phyloP scores from a whole-genome alignment of 2,888 invertebrate species.

The Vesta saturnalis region DNA sequence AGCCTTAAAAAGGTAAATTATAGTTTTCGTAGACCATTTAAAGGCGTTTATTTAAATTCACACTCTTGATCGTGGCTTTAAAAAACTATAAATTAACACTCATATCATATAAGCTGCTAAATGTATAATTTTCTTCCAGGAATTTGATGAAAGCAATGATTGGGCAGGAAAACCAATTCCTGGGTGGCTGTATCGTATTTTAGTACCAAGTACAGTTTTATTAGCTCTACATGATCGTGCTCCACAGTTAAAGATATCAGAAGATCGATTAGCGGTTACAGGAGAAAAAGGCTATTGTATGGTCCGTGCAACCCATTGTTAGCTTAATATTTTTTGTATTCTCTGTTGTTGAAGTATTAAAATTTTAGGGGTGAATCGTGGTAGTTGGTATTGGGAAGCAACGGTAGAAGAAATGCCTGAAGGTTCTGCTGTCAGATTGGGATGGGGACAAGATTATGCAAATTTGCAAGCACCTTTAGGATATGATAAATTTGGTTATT shows the following conservation, averaged over 20 bases:
- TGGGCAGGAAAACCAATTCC: constrained; percentile 99
- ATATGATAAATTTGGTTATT: constrained; percentile 98
- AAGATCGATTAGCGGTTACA: constrained; percentile 91
- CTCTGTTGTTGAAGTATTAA: constrained; percentile 2
- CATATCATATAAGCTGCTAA: too few species aligned
- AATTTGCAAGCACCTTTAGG: constrained; percentile 97
- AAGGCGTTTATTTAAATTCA: too few species aligned
- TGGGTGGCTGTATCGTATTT: constrained; percentile 92
- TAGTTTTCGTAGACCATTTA: too few species aligned
- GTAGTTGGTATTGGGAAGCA: constrained; percentile 96
- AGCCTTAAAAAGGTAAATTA: too few species aligned
- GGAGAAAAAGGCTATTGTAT: constrained; percentile 98
- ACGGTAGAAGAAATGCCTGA: constrained; percentile 94
- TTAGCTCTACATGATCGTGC: constrained; percentile 94
- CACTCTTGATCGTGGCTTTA: too few species aligned
- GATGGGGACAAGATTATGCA: constrained; percentile 96
- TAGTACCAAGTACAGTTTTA: constrained; percentile 85
- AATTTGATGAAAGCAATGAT: constrained; percentile 97
- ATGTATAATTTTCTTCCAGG: constrained; percentile 66
- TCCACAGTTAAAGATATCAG: constrained; percentile 90
- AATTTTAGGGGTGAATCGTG: constrained; percentile 84
- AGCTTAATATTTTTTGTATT: constrained; percentile 52
- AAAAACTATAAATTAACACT: too few species aligned
- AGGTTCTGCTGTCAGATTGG: constrained; percentile 90
- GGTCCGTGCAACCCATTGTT: constrained; percentile 95